Percentiles rank a stretch among this genome's conserved stretches.
Evolutionary conservation across 2,888 invertebrate species (phyloP).

Genomic region (Ischnus inquisitorius): DNA sequence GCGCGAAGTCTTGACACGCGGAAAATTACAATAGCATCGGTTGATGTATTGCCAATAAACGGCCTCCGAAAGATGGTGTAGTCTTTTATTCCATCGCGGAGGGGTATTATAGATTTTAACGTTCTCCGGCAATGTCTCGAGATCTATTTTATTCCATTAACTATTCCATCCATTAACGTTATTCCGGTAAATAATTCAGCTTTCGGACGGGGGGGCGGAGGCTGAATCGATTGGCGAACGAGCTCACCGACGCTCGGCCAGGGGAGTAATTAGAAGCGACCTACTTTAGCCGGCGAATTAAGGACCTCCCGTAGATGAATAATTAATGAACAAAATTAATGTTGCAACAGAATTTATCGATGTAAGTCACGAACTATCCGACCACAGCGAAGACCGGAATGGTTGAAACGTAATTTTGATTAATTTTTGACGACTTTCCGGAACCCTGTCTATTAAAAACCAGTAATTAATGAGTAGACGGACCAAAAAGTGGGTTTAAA

Average conservation of each 20-base stretch:
- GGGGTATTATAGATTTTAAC: background rate
- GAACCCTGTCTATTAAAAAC: background rate
- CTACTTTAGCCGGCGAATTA: conserved; percentile 60
- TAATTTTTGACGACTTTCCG: background rate
- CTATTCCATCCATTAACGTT: conserved; percentile 56
- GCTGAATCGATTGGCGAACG: conserved; percentile 1
- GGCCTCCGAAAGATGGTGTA: background rate
- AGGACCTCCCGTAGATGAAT: conserved; percentile 56
- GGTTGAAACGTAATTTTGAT: conserved; percentile 11
- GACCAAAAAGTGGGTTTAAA: too few species aligned
- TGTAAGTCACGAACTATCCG: conserved; percentile 6
- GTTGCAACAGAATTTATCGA: conserved; percentile 47
- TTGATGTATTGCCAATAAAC: conserved; percentile 48
- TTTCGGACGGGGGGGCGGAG: background rate
- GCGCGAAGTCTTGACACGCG: conserved; percentile 41
- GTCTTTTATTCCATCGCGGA: background rate
- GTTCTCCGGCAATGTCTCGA: background rate
- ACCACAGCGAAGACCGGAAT: background rate
- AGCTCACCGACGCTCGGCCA: conserved; percentile 29
- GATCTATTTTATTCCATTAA: conserved; percentile 51
- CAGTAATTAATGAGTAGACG: too few species aligned
- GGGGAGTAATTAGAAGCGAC: conserved; percentile 51
- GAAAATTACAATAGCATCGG: conserved; percentile 32
- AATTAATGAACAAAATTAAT: conserved; percentile 36
- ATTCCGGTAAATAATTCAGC: conserved; percentile 46